A percentile compares a stretch with the other conserved stretches of the same genome.
These are phyloP conservation scores for Potorous gilbertii DNA, from an alignment of 2,797 vertebrate species.

Conservation along the genomic window DNA sequence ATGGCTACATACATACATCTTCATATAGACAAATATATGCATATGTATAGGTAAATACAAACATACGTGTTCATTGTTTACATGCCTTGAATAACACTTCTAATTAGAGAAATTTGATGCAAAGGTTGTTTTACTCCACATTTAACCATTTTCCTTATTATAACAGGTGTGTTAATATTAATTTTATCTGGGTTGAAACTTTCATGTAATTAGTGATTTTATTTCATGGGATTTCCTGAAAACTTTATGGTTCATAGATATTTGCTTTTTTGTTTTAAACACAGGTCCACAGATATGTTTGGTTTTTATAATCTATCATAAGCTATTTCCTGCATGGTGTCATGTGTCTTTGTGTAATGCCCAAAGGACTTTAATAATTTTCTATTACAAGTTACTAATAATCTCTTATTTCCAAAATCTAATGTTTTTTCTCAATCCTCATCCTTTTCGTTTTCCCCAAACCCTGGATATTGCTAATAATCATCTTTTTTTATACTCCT, in stretches of 20 bases:
- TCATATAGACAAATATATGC: neutral
- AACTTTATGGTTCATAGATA: neutral
- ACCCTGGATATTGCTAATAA: neutral
- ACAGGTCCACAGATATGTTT: neutral
- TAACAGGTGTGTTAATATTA: neutral
- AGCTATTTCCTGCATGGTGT: neutral
- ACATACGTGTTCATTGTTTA: neutral
- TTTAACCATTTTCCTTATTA: neutral
- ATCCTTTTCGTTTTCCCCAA: neutral
- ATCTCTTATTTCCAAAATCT: neutral
- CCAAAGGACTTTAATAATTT: neutral
- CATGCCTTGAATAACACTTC: neutral
- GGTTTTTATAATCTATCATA: neutral
- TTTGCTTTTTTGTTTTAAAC: neutral
- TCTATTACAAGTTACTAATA: neutral
- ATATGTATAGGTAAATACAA: neutral
- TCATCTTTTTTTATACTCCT: neutral
- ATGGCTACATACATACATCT: neutral
- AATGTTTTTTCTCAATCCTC: neutral
- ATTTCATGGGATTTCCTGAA: neutral
- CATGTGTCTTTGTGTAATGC: neutral
- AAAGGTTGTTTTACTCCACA: neutral
- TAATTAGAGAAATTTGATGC: neutral
- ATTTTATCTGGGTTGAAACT: neutral
- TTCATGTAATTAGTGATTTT: neutral